Conservation (phyloP, 2,113 vertebrate species). For the Emydura subglobosa region DNA sequence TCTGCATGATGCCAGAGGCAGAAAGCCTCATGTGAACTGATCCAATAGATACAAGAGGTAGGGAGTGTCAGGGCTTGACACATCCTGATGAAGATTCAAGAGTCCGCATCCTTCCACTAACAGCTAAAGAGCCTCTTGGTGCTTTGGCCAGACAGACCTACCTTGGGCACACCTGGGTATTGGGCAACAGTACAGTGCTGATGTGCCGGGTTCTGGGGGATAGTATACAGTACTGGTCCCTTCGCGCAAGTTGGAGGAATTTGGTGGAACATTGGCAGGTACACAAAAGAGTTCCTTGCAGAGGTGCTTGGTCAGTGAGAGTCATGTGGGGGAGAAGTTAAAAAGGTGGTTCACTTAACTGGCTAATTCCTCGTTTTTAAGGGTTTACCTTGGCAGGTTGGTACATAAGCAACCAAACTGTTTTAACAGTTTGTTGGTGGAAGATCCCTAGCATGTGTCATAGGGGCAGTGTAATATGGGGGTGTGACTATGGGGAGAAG, state of each 20-base stretch:
- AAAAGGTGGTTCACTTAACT: background rate
- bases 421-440: background rate
- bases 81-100: background rate
- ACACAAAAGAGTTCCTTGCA: background rate
- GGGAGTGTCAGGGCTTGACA: background rate
- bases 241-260: background rate
- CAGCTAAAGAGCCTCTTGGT: background rate
- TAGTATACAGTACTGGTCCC: no score
- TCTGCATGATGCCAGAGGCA: background rate
- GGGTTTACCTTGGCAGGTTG: background rate
- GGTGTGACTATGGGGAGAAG: background rate
- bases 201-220: no score
- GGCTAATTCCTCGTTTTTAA: background rate
- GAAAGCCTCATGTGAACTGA: background rate
- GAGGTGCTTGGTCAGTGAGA: background rate
- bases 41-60: no score
- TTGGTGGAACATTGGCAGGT: background rate
- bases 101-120: background rate
- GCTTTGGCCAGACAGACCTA: background rate
- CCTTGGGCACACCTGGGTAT: background rate
- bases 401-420: background rate
- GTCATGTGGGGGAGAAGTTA: background rate
- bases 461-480: background rate
- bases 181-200: background rate
- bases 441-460: background rate